These are phyloP conservation scores for Eilema sororculum DNA, from an alignment of 2,888 invertebrate species.

Conservation along the genomic window DNA sequence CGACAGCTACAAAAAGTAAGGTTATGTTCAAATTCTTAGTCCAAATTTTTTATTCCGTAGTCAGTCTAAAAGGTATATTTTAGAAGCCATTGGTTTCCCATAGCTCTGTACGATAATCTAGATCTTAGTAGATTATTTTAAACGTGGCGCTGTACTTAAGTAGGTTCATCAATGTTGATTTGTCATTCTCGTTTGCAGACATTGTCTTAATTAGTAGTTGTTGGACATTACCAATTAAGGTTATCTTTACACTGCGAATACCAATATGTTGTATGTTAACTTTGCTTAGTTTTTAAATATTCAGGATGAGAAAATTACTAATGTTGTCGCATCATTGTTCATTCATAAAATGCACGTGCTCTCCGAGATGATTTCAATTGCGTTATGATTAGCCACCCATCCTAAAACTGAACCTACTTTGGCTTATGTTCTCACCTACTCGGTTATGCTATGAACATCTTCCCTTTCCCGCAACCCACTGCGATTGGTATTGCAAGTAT, in stretches of 20 bases:
- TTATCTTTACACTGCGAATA: neutral
- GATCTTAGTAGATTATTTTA: neutral
- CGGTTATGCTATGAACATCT: too few species aligned
- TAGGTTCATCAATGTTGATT: neutral
- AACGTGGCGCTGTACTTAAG: neutral
- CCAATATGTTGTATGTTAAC: neutral
- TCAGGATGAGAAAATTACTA: too few species aligned
- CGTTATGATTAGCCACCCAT: too few species aligned
- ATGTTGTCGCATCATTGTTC: too few species aligned
- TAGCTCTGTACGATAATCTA: neutral
- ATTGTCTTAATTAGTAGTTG: slow-evolving; percentile 34
- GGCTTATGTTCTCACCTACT: too few species aligned
- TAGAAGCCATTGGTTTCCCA: neutral
- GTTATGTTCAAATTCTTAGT: neutral
- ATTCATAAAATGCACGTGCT: too few species aligned
- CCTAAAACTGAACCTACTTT: too few species aligned
- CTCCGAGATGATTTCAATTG: too few species aligned
- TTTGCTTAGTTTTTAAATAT: too few species aligned
- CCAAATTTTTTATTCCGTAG: neutral
- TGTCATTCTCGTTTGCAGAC: slow-evolving; percentile 11
- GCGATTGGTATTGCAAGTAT: too few species aligned
- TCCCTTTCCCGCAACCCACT: too few species aligned
- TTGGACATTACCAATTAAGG: slow-evolving; percentile 16
- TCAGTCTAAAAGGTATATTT: neutral
- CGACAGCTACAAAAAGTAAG: neutral